Percentiles rank a stretch among this genome's conserved stretches.
phyloP scores from a whole-genome alignment of 2,797 vertebrate genomes.

The Thripadectes ignobilis region DNA sequence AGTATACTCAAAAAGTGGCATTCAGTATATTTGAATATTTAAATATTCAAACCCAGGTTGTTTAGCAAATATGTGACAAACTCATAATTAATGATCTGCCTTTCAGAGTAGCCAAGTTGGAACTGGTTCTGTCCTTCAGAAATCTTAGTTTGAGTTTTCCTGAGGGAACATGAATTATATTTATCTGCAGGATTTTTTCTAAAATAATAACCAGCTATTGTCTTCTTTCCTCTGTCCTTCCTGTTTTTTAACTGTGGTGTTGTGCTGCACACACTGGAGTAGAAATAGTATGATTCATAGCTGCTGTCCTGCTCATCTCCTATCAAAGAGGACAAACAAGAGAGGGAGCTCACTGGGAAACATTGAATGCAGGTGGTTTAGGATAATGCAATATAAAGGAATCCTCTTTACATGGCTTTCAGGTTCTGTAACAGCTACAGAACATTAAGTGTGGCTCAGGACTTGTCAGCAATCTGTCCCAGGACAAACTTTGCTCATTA shows the following conservation, averaged over 20 bases:
- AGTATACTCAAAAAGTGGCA: background rate
- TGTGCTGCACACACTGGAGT: background rate
- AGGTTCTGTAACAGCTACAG: background rate
- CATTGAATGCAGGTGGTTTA: background rate
- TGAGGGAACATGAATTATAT: background rate
- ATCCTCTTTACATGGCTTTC: background rate
- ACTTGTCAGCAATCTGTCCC: background rate
- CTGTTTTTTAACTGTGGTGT: background rate
- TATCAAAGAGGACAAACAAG: background rate
- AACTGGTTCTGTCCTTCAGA: background rate
- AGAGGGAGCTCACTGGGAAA: background rate
- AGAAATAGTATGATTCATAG: background rate
- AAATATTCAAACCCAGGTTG: background rate
- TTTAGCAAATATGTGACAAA: background rate
- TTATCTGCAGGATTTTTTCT: background rate
- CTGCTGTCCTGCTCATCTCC: background rate
- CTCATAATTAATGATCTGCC: background rate
- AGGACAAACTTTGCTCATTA: constrained; percentile 2
- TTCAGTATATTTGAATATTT: background rate
- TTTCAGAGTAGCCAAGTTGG: background rate
- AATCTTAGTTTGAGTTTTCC: background rate
- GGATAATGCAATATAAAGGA: background rate
- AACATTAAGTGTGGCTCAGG: background rate
- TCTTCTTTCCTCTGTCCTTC: background rate
- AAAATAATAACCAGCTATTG: background rate